Conservation (phyloP, 2,888 invertebrate genomes). For the Folsomia candida region DNA sequence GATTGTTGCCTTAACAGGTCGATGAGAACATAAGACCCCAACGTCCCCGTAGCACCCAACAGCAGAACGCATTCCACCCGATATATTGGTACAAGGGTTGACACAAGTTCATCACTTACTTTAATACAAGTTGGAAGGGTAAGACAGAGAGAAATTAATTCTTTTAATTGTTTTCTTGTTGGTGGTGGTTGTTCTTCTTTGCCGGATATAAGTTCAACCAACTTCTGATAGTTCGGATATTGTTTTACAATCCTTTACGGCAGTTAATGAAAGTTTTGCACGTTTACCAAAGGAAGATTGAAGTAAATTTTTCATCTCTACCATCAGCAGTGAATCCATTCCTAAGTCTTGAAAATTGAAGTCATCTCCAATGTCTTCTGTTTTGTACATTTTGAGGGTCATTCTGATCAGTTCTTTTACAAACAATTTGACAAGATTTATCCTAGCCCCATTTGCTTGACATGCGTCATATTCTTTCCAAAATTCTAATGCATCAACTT, state of each 20-base stretch:
- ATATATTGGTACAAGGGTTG: background rate
- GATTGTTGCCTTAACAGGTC: background rate
- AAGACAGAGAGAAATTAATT: constrained; percentile 19
- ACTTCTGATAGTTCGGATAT: background rate
- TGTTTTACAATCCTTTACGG: constrained; percentile 31
- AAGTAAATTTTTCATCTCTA: constrained; percentile 31
- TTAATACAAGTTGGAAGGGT: constrained; percentile 19
- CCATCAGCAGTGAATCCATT: constrained; percentile 33
- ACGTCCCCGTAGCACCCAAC: constrained; percentile 26
- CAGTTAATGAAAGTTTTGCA: constrained; percentile 16
- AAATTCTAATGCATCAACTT: constrained; percentile 23
- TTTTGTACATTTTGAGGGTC: constrained; percentile 22
- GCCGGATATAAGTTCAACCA: constrained; percentile 21
- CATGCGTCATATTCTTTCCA: constrained; percentile 25
- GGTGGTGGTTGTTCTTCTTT: constrained; percentile 6
- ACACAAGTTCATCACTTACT: background rate
- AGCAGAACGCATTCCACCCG: constrained; percentile 17
- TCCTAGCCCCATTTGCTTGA: constrained; percentile 10
- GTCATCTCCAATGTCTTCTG: constrained; percentile 25
- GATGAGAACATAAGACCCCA: constrained; percentile 26
- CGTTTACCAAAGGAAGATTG: constrained; percentile 27
- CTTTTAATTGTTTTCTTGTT: constrained; percentile 14
- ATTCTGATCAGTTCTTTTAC: constrained; percentile 15
- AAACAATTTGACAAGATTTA: constrained; percentile 12
- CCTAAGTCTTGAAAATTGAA: constrained; percentile 20